Evolutionary conservation across 2,888 invertebrate genomes (phyloP).

Genomic region (Plagodis pulveraria): DNA sequence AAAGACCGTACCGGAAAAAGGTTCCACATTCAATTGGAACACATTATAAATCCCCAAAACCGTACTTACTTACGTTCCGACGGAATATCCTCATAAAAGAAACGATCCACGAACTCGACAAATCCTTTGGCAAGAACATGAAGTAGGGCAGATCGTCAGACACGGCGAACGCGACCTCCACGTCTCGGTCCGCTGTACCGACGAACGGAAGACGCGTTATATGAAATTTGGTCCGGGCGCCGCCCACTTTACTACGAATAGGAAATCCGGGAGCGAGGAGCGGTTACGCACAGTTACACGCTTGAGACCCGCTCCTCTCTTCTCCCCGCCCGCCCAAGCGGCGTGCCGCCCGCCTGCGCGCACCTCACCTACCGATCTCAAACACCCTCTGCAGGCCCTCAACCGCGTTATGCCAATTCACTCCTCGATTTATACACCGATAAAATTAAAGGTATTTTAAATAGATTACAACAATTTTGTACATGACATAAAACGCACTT

Average conservation of each 20-base stretch:
- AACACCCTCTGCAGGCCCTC: slow-evolving; percentile 69
- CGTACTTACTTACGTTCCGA: slow-evolving; percentile 74
- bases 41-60: slow-evolving; percentile 77
- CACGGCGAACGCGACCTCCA: slow-evolving; percentile 78
- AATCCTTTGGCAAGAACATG: slow-evolving; percentile 82
- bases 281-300: slow-evolving; percentile 84
- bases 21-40: slow-evolving; percentile 64
- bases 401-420: slow-evolving; percentile 77
- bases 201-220: slow-evolving; percentile 79
- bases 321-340: slow-evolving; percentile 48
- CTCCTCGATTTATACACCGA: slow-evolving; percentile 81
- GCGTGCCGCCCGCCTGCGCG: slow-evolving; percentile 44
- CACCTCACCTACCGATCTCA: slow-evolving; percentile 56
- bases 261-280: slow-evolving; percentile 84
- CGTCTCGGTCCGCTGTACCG: slow-evolving; percentile 69
- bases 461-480: slow-evolving; percentile 68
- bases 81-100: slow-evolving; percentile 78
- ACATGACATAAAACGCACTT: slow-evolving; percentile 60
- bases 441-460: slow-evolving; percentile 81
- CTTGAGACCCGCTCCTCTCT: slow-evolving; percentile 64
- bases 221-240: slow-evolving; percentile 80
- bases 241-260: slow-evolving; percentile 84
- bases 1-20: slow-evolving; percentile 47
- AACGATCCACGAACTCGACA: slow-evolving; percentile 80
- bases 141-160: slow-evolving; percentile 82